These are phyloP conservation scores for Crotalus viridis DNA, from an alignment of 2,113 vertebrate genomes.

Conservation along the genomic window DNA sequence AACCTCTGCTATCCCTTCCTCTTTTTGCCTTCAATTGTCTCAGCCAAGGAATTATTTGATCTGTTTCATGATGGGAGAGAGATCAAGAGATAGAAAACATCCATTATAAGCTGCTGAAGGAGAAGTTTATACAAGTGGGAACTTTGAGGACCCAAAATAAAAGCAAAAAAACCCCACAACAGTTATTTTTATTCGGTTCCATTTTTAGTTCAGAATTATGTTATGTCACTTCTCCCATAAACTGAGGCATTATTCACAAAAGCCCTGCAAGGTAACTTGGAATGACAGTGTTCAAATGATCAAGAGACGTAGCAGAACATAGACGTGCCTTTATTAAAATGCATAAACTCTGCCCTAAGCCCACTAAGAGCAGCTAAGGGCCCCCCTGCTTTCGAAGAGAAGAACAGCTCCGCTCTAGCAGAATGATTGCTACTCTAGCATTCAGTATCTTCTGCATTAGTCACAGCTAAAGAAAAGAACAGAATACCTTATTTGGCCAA, in stretches of 20 bases:
- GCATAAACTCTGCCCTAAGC: background rate
- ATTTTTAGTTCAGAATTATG: background rate
- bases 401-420: background rate
- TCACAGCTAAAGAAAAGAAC: background rate
- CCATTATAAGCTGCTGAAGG: background rate
- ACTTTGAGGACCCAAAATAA: background rate
- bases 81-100: background rate
- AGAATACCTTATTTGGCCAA: background rate
- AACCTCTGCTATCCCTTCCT: background rate
- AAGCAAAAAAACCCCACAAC: background rate
- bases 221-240: background rate
- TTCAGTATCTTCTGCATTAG: background rate
- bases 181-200: too few species aligned
- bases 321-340: background rate
- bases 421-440: background rate
- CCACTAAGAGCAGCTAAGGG: background rate
- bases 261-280: background rate
- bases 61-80: background rate
- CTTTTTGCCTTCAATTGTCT: background rate
- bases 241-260: background rate
- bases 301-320: background rate
- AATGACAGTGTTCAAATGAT: background rate
- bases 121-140: background rate
- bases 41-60: background rate
- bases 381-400: background rate